Percentiles rank a stretch among this genome's conserved stretches.
Conservation (phyloP, 2,113 vertebrate species). For the Tiliqua scincoides region DNA sequence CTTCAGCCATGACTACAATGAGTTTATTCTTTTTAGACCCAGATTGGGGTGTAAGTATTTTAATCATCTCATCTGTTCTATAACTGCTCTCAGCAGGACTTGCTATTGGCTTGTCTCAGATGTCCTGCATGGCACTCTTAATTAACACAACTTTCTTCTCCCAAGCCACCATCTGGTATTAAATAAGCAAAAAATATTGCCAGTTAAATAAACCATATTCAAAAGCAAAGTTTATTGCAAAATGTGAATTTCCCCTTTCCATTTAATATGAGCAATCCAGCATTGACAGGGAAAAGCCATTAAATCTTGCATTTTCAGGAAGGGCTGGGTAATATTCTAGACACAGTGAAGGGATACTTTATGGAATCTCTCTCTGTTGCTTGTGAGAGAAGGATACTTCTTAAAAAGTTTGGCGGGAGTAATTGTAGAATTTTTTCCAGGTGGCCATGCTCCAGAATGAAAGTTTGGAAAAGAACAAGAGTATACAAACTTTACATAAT, state of each 20-base stretch:
- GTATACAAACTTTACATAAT: slow-evolving; percentile 83
- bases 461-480: slow-evolving; percentile 86
- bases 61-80: not conserved
- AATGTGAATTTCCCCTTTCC: not conserved
- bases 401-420: slow-evolving; percentile 59
- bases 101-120: not conserved
- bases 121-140: not conserved
- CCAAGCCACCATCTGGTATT: not conserved
- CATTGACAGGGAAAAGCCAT: slow-evolving; percentile 7
- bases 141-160: not conserved
- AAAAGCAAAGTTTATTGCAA: slow-evolving; percentile 16
- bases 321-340: not conserved
- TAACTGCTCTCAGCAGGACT: not conserved
- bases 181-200: slow-evolving; percentile 27
- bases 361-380: slow-evolving; percentile 40
- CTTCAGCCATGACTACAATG: slow-evolving; percentile 5
- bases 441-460: slow-evolving; percentile 85
- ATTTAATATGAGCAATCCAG: slow-evolving; percentile 5
- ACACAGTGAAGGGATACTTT: slow-evolving; percentile 12
- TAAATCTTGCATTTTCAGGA: not conserved
- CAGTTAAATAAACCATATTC: slow-evolving; percentile 21
- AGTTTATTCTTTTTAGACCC: not conserved
- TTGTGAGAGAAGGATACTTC: slow-evolving; percentile 44
- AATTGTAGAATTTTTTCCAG: slow-evolving; percentile 71
- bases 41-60: not conserved